A percentile compares a stretch with the other conserved stretches of the same genome.
Evolutionary conservation across 2,113 vertebrate genomes (phyloP).

Genomic region (Epinephelus lanceolatus): DNA sequence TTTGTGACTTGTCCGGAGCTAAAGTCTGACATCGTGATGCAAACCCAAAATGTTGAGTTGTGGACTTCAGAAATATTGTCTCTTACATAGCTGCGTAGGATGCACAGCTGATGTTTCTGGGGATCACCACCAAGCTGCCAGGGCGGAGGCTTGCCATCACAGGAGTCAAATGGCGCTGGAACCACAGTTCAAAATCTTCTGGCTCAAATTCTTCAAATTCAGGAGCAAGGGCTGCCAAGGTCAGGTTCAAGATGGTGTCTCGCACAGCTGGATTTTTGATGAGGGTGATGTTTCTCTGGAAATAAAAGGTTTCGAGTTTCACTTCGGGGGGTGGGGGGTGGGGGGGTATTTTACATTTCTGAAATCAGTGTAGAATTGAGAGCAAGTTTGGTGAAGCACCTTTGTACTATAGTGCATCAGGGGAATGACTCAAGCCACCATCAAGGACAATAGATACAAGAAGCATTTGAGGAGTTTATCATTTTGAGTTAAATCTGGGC

Average conservation of each 20-base stretch:
- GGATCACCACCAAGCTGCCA: conserved; percentile 49
- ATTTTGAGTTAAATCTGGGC: too few species aligned
- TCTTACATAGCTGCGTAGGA: conserved; percentile 64
- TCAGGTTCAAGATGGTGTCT: conserved; percentile 63
- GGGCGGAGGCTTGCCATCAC: conserved; percentile 50
- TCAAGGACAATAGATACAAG: too few species aligned
- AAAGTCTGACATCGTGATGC: neutral
- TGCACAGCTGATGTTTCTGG: conserved; percentile 67
- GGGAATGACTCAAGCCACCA: too few species aligned
- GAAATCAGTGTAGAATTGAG: too few species aligned
- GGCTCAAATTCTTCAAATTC: conserved; percentile 49
- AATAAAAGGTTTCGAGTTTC: neutral
- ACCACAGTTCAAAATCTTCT: conserved; percentile 60
- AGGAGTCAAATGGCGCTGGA: conserved; percentile 57
- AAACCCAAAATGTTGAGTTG: neutral
- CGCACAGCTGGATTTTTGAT: conserved; percentile 16
- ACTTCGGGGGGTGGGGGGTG: neutral
- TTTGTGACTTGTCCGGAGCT: neutral
- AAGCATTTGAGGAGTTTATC: too few species aligned
- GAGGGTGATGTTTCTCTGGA: conserved; percentile 35
- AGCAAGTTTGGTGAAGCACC: too few species aligned
- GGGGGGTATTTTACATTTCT: neutral
- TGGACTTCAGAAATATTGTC: neutral
- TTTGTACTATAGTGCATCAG: too few species aligned
- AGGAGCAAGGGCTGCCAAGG: conserved; percentile 57